Percentiles rank a stretch among this genome's conserved stretches.
Evolutionary conservation across 2,888 invertebrate genomes (phyloP).

Genomic region (Ectobius pallidus): DNA sequence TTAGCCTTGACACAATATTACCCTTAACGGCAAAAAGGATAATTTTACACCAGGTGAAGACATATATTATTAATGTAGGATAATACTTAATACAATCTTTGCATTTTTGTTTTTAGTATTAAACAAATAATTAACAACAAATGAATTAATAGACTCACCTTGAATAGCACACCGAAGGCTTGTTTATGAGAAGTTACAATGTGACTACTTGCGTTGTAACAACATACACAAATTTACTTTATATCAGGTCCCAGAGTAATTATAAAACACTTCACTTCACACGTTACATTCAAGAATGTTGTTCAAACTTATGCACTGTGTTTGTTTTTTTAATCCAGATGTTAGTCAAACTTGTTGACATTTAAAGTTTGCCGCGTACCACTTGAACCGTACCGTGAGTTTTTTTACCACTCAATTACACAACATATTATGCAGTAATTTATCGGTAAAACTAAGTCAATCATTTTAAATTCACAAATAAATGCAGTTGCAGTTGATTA

Average conservation of each 20-base stretch:
- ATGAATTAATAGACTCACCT: too few relatives aligned
- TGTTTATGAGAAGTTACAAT: too few relatives aligned
- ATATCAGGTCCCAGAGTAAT: neutral
- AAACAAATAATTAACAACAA: too few relatives aligned
- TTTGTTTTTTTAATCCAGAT: neutral
- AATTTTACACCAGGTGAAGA: too few relatives aligned
- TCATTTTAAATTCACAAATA: neutral
- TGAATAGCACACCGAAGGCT: too few relatives aligned
- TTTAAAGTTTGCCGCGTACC: slow-evolving; percentile 11
- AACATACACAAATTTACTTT: too few relatives aligned
- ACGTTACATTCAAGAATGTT: neutral
- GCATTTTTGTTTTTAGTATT: too few relatives aligned
- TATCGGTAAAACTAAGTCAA: neutral
- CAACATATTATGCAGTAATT: neutral
- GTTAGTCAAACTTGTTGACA: neutral
- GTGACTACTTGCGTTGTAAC: too few relatives aligned
- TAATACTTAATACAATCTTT: too few relatives aligned
- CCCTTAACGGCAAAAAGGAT: too few relatives aligned
- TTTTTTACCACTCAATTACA: neutral
- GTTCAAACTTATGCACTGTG: neutral
- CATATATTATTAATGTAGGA: too few relatives aligned
- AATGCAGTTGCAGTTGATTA: neutral
- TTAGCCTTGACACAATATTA: too few relatives aligned
- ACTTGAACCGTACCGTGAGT: neutral
- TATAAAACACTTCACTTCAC: neutral